A percentile compares a stretch with the other conserved stretches of the same genome.
phyloP scores from a whole-genome alignment of 2,888 invertebrate species.

The Yponomeuta evonymella region DNA sequence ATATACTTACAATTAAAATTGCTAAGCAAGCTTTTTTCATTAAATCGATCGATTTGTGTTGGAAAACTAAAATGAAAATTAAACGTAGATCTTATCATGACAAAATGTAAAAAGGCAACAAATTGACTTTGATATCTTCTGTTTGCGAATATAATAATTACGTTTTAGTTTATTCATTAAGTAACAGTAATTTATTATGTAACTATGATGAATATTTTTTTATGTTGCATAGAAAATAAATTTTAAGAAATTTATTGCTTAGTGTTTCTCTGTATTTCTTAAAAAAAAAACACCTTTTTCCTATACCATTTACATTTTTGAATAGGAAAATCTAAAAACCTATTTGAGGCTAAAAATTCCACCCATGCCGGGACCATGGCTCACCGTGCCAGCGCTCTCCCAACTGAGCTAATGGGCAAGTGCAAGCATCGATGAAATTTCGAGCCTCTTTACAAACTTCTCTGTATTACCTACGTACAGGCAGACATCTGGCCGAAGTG shows the following conservation, averaged over 20 bases:
- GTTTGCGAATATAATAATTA: slow-evolving; percentile 60
- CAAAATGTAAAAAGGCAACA: slow-evolving; percentile 37
- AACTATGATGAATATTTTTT: slow-evolving; percentile 76
- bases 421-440: too few relatives aligned
- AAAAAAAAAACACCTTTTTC: too few relatives aligned
- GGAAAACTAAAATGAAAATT: slow-evolving; percentile 27
- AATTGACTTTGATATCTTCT: slow-evolving; percentile 26
- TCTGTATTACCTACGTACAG: too few relatives aligned
- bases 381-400: too few relatives aligned
- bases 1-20: slow-evolving; percentile 28
- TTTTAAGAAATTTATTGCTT: slow-evolving; percentile 61
- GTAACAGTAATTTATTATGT: slow-evolving; percentile 74
- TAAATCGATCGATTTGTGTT: slow-evolving; percentile 43
- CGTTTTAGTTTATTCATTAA: slow-evolving; percentile 66
- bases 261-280: too few relatives aligned
- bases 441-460: too few relatives aligned
- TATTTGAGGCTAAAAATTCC: too few relatives aligned
- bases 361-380: too few relatives aligned
- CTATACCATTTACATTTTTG: too few relatives aligned
- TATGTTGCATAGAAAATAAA: slow-evolving; percentile 78
- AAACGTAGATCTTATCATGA: slow-evolving; percentile 37
- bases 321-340: too few relatives aligned
- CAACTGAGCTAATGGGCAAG: too few relatives aligned
- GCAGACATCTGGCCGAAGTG: too few relatives aligned
- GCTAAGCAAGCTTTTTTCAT: slow-evolving; percentile 50